A percentile compares a stretch with the other conserved stretches of the same genome.
phyloP scores from a whole-genome alignment of 2,113 vertebrate species.

The Xiphorhynchus elegans region DNA sequence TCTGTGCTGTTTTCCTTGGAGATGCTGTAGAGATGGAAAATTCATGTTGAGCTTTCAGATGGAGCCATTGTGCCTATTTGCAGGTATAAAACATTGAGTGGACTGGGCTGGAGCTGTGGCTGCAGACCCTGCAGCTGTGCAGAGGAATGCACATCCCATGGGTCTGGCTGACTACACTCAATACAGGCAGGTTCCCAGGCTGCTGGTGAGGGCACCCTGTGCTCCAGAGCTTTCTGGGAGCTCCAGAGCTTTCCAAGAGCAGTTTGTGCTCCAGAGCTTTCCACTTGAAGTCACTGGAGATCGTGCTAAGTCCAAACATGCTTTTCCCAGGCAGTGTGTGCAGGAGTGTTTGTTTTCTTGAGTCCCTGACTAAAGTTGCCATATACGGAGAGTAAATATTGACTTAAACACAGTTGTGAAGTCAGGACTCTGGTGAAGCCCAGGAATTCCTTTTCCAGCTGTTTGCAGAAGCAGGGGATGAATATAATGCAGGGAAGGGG shows the following conservation, averaged over 20 bases:
- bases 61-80: not conserved
- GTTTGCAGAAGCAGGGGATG: not conserved
- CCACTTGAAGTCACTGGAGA: not conserved
- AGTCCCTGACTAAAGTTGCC: not conserved
- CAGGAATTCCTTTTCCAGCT: not conserved
- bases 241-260: not conserved
- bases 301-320: not conserved
- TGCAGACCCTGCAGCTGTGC: not conserved
- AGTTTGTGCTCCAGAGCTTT: not conserved
- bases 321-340: not conserved
- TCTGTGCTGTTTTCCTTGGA: not conserved
- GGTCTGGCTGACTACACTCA: not conserved
- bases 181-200: not conserved
- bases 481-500: not conserved
- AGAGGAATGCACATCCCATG: fast-evolving
- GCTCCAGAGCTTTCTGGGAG: not conserved
- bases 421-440: not conserved
- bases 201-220: fast-evolving
- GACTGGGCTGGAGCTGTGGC: not conserved
- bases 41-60: not conserved
- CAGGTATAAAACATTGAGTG: not conserved
- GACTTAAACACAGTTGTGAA: not conserved
- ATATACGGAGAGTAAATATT: not conserved
- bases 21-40: not conserved
- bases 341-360: not conserved